These are phyloP conservation scores for Ecdyonurus torrentis DNA, from an alignment of 2,888 invertebrate genomes.

Conservation along the genomic window DNA sequence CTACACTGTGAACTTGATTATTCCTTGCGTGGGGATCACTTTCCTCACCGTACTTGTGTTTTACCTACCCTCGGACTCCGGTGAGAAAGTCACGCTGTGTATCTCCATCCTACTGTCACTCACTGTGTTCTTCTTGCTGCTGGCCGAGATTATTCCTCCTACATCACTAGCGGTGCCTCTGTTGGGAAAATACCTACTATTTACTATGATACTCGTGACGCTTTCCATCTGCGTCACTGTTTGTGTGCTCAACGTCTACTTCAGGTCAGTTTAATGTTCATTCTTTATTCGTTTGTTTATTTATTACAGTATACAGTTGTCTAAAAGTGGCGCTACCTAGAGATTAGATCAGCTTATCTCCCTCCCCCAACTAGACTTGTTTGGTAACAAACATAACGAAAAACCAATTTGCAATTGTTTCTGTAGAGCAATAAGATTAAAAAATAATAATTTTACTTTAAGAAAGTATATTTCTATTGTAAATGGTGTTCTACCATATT, in stretches of 20 bases:
- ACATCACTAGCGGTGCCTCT: slow-evolving; percentile 84
- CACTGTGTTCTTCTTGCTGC: slow-evolving; percentile 83
- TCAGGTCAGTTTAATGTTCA: too few relatives aligned
- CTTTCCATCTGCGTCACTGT: slow-evolving; percentile 86
- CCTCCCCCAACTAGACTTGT: too few relatives aligned
- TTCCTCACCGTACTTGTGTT: slow-evolving; percentile 94
- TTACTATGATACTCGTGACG: slow-evolving; percentile 89
- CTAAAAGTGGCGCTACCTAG: too few relatives aligned
- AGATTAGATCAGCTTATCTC: too few relatives aligned
- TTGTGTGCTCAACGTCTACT: slow-evolving; percentile 81
- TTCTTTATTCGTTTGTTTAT: too few relatives aligned
- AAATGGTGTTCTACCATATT: too few relatives aligned
- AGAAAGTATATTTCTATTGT: too few relatives aligned
- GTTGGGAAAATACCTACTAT: slow-evolving; percentile 79
- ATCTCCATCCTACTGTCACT: slow-evolving; percentile 84
- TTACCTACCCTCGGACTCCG: slow-evolving; percentile 93
- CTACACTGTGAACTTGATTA: slow-evolving; percentile 94
- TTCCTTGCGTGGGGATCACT: slow-evolving; percentile 93
- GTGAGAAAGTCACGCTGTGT: slow-evolving; percentile 90
- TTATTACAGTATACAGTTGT: too few relatives aligned
- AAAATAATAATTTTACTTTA: too few relatives aligned
- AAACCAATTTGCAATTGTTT: too few relatives aligned
- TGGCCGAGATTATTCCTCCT: slow-evolving; percentile 89
- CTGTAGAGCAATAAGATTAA: too few relatives aligned
- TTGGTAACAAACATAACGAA: too few relatives aligned